Conservation (phyloP, 2,888 invertebrate species). For the Temnothorax unifasciatus region DNA sequence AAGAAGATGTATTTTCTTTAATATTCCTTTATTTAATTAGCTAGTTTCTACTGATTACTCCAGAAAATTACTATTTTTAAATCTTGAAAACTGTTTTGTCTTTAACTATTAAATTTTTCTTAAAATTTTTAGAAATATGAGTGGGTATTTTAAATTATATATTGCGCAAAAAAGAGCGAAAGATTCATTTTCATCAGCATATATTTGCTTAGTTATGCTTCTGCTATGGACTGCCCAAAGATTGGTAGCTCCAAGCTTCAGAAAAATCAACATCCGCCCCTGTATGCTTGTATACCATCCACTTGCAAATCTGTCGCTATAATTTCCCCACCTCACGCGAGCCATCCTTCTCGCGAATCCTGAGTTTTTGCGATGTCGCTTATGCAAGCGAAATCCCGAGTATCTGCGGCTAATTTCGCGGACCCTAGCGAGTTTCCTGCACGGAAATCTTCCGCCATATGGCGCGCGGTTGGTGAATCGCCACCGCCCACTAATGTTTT, state of each 20-base stretch:
- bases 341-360: constrained; percentile 51
- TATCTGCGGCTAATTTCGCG: constrained; percentile 71
- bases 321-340: constrained; percentile 50
- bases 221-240: not conserved
- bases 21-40: not conserved
- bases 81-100: not conserved
- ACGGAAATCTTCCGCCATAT: constrained; percentile 42
- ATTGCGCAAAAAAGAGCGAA: not conserved
- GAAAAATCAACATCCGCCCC: constrained; percentile 36
- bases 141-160: constrained; percentile 5
- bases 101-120: not conserved
- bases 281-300: constrained; percentile 55
- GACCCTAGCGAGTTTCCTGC: constrained; percentile 54
- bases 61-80: not conserved
- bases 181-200: not conserved
- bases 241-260: not conserved
- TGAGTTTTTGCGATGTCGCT: constrained; percentile 66
- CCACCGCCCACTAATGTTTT: constrained; percentile 39
- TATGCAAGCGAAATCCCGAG: constrained; percentile 69
- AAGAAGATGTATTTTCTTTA: not conserved
- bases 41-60: not conserved
- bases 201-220: not conserved
- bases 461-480: constrained; percentile 49
- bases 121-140: not conserved
- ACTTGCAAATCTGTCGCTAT: constrained; percentile 66